A percentile compares a stretch with the other conserved stretches of the same genome.
phyloP scores from a whole-genome alignment of 1,140 invertebrate genomes.

The Manduca sexta region DNA sequence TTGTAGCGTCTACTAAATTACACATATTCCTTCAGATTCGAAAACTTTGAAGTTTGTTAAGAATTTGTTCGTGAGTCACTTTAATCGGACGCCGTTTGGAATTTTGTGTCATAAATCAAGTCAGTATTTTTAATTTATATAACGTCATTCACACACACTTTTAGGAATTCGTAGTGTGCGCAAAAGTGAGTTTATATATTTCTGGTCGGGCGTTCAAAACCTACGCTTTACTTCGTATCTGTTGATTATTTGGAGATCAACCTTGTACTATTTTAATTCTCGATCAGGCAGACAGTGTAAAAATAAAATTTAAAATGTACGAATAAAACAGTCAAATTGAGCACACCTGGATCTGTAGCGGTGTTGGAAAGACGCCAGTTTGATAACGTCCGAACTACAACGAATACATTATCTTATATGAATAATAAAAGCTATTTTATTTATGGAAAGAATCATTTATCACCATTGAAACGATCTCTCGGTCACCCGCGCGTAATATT shows the following conservation, averaged over 20 bases:
- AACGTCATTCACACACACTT: slow-evolving; percentile 6
- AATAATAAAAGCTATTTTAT: slow-evolving; percentile 3
- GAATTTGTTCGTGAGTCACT: not conserved
- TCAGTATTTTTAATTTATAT: not conserved
- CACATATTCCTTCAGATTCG: too few relatives aligned
- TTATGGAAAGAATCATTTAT: slow-evolving; percentile 2
- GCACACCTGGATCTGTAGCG: slow-evolving; percentile 24
- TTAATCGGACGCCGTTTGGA: not conserved
- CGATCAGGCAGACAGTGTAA: slow-evolving; percentile 32
- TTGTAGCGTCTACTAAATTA: too few relatives aligned
- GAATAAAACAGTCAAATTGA: slow-evolving; percentile 28
- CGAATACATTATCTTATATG: slow-evolving; percentile 5
- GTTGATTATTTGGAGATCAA: slow-evolving; percentile 42
- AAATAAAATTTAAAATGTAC: slow-evolving; percentile 42
- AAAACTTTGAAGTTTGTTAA: too few relatives aligned
- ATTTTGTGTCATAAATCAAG: not conserved
- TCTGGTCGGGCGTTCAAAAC: slow-evolving; percentile 15
- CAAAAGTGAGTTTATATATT: not conserved
- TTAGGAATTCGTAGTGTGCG: not conserved
- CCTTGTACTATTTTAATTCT: slow-evolving; percentile 48
- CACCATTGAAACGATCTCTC: too few relatives aligned
- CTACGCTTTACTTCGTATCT: slow-evolving; percentile 31
- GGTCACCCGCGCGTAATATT: too few relatives aligned
- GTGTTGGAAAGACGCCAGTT: slow-evolving; percentile 33
- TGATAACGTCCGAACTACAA: slow-evolving; percentile 12